Percentiles rank a stretch among this genome's conserved stretches.
Evolutionary conservation across 2,797 vertebrate species (phyloP).

Genomic region (Orientallactaga sibirica): DNA sequence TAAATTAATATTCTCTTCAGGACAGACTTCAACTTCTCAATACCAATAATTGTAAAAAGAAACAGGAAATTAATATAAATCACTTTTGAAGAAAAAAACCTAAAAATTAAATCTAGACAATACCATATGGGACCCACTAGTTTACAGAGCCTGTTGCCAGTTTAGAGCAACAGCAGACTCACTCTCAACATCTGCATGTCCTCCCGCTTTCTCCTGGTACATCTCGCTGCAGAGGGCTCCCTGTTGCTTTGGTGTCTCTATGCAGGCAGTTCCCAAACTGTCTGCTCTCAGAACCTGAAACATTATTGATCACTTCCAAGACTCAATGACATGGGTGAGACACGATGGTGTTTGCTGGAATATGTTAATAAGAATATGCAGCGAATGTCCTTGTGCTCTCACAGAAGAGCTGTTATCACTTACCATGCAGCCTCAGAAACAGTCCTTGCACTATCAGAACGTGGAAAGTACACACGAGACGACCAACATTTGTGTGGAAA

Average conservation of each 20-base stretch:
- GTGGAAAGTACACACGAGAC: rapidly evolving
- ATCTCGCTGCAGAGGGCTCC: not conserved
- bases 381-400: not conserved
- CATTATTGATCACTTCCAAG: not conserved
- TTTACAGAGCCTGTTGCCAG: not conserved
- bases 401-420: rapidly evolving
- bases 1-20: conserved; percentile 19
- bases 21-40: not conserved
- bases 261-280: not conserved
- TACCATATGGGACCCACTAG: not conserved
- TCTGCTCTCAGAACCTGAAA: not conserved
- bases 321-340: not conserved
- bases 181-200: not conserved
- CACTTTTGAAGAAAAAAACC: conserved; percentile 25
- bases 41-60: conserved; percentile 35
- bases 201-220: not conserved
- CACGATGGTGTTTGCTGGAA: not conserved
- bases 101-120: not conserved
- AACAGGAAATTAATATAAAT: conserved; percentile 33
- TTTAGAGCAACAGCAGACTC: not conserved
- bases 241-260: not conserved
- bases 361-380: not conserved
- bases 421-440: not conserved
- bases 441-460: not conserved
- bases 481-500: not conserved